These are phyloP conservation scores for Pollicipes pollicipes DNA, from an alignment of 1,140 invertebrate species.

Conservation along the genomic window DNA sequence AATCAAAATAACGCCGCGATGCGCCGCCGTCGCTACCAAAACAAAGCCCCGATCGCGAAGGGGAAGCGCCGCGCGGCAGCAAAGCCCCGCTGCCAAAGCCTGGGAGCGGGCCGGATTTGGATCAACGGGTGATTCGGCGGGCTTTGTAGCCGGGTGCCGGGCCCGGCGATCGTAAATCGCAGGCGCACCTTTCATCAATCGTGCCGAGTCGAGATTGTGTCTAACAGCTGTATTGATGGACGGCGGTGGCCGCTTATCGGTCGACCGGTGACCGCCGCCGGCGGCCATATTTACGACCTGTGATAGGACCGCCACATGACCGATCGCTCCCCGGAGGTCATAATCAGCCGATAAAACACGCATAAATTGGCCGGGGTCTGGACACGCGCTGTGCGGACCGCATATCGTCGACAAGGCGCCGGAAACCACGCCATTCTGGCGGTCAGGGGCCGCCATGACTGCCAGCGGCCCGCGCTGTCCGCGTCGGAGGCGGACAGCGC, in stretches of 20 bases:
- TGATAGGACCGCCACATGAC: neutral
- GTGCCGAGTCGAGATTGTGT: neutral
- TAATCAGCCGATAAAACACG: neutral
- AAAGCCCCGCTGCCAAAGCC: too few species aligned
- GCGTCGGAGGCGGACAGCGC: too few species aligned
- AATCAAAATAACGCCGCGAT: constrained; percentile 1
- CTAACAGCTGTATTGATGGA: neutral
- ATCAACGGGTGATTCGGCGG: too few species aligned
- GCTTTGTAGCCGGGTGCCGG: neutral
- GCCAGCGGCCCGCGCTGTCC: too few species aligned
- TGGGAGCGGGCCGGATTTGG: too few species aligned
- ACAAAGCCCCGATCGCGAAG: neutral
- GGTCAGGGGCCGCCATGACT: too few species aligned
- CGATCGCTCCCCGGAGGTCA: neutral
- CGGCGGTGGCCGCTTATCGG: neutral
- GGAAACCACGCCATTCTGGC: too few species aligned
- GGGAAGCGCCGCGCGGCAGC: too few species aligned
- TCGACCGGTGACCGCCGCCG: neutral
- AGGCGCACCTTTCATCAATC: neutral
- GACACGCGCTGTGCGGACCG: neutral
- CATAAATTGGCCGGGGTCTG: neutral
- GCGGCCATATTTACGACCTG: neutral
- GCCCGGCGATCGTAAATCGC: neutral
- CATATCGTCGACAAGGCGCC: too few species aligned
- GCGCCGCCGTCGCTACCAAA: neutral